These are phyloP conservation scores for Morpho deidamia DNA, from an alignment of 2,888 invertebrate genomes.

Conservation along the genomic window DNA sequence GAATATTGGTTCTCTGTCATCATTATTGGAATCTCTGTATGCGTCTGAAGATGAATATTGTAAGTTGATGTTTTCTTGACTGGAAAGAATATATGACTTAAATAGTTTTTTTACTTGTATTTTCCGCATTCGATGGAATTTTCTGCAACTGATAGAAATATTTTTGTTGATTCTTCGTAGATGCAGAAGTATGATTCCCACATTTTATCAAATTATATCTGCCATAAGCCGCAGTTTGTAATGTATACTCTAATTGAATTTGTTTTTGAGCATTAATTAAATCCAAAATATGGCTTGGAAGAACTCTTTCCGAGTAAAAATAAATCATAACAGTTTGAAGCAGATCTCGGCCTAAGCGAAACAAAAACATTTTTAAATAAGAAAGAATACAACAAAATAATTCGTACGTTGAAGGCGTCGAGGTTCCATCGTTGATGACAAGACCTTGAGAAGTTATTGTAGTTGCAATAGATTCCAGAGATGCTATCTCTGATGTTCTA, in stretches of 20 bases:
- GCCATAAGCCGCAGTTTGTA: conserved; percentile 40
- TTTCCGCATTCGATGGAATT: conserved; percentile 21
- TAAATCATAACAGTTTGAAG: conserved; percentile 37
- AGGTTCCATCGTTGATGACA: conserved; percentile 35
- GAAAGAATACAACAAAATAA: conserved; percentile 47
- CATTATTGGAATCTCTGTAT: conserved; percentile 25
- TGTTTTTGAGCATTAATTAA: conserved; percentile 45
- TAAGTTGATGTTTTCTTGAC: conserved; percentile 41
- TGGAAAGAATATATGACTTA: conserved; percentile 48
- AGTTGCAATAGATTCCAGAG: conserved; percentile 26
- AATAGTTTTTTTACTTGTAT: conserved; percentile 28
- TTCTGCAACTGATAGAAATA: conserved; percentile 45
- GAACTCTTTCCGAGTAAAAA: conserved; percentile 40
- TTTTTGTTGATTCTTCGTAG: conserved; percentile 36
- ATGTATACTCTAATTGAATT: conserved; percentile 38
- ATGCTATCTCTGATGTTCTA: conserved; percentile 32
- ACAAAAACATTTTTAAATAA: conserved; percentile 50
- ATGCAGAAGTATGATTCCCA: conserved; percentile 12
- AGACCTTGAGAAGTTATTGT: conserved; percentile 17
- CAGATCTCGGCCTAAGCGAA: conserved; percentile 51
- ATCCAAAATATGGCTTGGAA: conserved; percentile 50
- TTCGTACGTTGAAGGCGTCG: conserved; percentile 52
- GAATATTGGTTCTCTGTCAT: conserved; percentile 40
- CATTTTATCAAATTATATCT: conserved; percentile 43
- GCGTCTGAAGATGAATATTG: conserved; percentile 33